Evolutionary conservation across 2,797 vertebrate species (phyloP).

Genomic region (Schizopygopsis malacanthus): DNA sequence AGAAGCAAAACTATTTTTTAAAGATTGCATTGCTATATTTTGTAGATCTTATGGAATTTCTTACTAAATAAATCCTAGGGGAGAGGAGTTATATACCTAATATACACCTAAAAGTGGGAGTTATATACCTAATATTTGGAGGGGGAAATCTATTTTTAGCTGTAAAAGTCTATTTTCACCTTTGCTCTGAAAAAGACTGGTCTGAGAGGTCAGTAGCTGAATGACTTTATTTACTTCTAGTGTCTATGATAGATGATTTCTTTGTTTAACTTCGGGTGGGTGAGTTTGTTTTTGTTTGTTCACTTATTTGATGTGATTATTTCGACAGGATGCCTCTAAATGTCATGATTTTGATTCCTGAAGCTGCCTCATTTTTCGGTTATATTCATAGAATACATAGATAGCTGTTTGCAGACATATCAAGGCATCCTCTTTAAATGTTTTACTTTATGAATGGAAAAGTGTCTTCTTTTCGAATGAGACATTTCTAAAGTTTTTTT

Average conservation of each 20-base stretch:
- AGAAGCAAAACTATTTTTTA: conserved; percentile 92
- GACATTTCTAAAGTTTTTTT: conserved; percentile 10
- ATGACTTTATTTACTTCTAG: conserved; percentile 65
- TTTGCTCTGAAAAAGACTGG: conserved; percentile 62
- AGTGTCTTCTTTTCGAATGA: not conserved
- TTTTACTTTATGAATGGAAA: conserved; percentile 5
- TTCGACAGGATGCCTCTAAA: not conserved
- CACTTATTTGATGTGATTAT: conserved; percentile 5
- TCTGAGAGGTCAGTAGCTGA: conserved; percentile 65
- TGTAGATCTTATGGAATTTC: conserved; percentile 93
- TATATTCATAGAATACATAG: conserved; percentile 6
- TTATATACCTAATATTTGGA: conserved; percentile 82
- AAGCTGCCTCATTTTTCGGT: not conserved
- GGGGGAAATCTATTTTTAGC: conserved; percentile 95
- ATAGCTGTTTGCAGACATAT: conserved; percentile 7
- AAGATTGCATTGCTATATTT: conserved; percentile 96
- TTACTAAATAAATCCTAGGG: conserved; percentile 77
- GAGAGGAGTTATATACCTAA: conserved; percentile 86
- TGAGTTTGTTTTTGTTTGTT: not conserved
- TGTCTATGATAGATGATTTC: conserved; percentile 44
- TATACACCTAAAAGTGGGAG: conserved; percentile 61
- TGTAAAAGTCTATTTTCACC: conserved; percentile 86
- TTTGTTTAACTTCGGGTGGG: not conserved
- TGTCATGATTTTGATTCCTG: not conserved
- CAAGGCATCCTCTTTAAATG: conserved; percentile 16